phyloP scores from a whole-genome alignment of 2,888 invertebrate genomes.

The Sepiola atlantica region DNA sequence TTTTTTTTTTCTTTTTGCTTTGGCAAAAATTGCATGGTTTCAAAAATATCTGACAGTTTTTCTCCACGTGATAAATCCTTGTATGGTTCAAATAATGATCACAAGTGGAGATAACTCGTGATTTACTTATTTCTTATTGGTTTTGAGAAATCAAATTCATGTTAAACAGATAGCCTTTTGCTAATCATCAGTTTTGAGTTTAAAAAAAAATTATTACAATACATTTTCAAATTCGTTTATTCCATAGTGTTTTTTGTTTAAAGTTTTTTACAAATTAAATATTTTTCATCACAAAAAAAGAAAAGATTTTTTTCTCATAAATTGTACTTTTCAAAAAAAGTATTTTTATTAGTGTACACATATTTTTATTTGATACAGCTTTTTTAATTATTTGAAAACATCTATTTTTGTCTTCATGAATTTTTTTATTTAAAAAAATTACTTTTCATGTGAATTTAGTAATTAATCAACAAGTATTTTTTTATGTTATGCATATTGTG shows the following conservation, averaged over 20 bases:
- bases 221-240: background rate
- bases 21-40: too few relatives aligned
- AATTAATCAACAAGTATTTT: background rate
- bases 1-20: too few relatives aligned
- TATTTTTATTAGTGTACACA: background rate
- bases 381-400: background rate
- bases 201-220: background rate
- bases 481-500: background rate
- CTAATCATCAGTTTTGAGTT: background rate
- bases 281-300: background rate
- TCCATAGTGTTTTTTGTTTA: background rate
- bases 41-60: too few relatives aligned
- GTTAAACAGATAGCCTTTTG: background rate
- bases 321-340: background rate
- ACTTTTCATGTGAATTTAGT: background rate
- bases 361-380: slow-evolving; percentile 14
- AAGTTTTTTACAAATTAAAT: background rate
- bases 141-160: too few relatives aligned
- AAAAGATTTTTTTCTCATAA: background rate
- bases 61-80: too few relatives aligned
- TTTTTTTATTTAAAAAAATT: background rate
- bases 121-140: too few relatives aligned
- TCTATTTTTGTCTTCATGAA: background rate
- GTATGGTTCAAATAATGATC: too few relatives aligned
- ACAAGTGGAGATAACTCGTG: too few relatives aligned